These are phyloP conservation scores for Alligator sinensis DNA, from an alignment of 2,113 vertebrate genomes.

Conservation along the genomic window DNA sequence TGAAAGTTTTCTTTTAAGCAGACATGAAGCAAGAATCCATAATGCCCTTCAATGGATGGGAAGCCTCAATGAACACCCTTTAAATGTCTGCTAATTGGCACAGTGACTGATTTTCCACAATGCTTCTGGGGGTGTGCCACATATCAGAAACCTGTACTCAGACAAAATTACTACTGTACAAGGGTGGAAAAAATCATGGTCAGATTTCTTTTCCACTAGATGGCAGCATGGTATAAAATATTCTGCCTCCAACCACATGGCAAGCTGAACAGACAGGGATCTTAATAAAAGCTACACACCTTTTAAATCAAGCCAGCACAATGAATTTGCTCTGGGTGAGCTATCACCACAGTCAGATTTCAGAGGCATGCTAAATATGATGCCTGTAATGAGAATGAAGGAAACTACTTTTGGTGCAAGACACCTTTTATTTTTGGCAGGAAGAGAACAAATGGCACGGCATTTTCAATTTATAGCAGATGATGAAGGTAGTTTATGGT, in stretches of 20 bases:
- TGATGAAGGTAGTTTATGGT: background rate
- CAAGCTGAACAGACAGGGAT: background rate
- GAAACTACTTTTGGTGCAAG: fast-evolving
- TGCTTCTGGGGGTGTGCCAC: background rate
- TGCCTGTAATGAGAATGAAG: background rate
- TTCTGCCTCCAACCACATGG: background rate
- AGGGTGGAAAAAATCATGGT: background rate
- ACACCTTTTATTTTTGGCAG: background rate
- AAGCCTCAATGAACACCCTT: background rate
- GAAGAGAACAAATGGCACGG: background rate
- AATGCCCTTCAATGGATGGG: background rate
- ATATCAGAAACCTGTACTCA: background rate
- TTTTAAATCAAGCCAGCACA: background rate
- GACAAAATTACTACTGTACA: background rate
- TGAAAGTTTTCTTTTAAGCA: background rate
- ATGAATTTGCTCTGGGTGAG: conserved; percentile 21
- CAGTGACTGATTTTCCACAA: too few species aligned
- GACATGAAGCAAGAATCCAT: background rate
- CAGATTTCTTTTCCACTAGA: conserved; percentile 17
- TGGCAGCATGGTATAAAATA: conserved; percentile 49
- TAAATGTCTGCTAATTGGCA: fast-evolving
- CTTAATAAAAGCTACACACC: background rate
- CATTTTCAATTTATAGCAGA: fast-evolving
- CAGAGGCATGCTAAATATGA: background rate
- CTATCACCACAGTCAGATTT: conserved; percentile 3